These are phyloP conservation scores for Pogonocichla stellata DNA, from an alignment of 2,113 vertebrate species.

Conservation along the genomic window DNA sequence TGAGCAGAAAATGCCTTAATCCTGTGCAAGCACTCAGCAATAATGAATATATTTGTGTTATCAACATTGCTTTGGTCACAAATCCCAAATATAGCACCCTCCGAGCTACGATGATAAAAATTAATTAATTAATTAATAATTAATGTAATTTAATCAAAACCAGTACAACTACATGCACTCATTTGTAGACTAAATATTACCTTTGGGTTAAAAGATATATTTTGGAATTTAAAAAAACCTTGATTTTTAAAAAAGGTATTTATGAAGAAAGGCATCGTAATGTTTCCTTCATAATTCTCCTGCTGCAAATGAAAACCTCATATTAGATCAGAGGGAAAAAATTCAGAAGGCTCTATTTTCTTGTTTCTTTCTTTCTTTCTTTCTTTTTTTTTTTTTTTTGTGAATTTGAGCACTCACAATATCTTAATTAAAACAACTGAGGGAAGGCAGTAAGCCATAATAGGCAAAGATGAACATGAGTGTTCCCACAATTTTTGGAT, in stretches of 20 bases:
- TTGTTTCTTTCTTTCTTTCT: not conserved
- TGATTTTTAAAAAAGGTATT: not conserved
- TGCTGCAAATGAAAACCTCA: not conserved
- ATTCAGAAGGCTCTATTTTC: not conserved
- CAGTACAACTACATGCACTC: not conserved
- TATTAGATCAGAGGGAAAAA: not conserved
- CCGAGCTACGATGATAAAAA: not conserved
- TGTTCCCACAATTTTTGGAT: not conserved
- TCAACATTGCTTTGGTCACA: not conserved
- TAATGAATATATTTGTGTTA: not conserved
- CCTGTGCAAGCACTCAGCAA: not conserved
- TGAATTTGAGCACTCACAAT: not conserved
- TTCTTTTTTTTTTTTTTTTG: not conserved
- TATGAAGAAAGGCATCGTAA: not conserved
- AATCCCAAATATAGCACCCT: not conserved
- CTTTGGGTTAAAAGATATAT: not conserved
- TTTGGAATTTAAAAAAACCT: not conserved
- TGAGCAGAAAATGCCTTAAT: not conserved
- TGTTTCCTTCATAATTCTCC: not conserved
- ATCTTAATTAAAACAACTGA: not conserved
- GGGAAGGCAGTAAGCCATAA: not conserved
- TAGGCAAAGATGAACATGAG: not conserved
- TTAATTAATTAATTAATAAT: not conserved
- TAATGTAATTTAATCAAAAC: not conserved
- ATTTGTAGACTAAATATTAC: not conserved